Conservation (phyloP, 1,140 invertebrate species). For the Pseudachorutes palmiensis region DNA sequence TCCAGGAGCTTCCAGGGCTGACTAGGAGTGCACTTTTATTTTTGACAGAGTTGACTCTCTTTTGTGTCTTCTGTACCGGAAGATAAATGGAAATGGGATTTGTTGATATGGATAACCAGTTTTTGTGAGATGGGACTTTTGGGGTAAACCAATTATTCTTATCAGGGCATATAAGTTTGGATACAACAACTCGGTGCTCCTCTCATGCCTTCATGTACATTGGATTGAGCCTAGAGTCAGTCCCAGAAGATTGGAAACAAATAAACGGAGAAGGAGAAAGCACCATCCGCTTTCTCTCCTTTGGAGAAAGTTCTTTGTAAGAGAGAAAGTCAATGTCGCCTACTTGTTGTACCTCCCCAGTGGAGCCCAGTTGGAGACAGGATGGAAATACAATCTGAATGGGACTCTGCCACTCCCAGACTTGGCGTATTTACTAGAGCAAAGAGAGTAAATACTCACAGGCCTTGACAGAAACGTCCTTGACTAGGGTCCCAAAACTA, state of each 20-base stretch:
- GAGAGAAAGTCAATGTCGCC: neutral
- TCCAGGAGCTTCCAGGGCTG: too few species aligned
- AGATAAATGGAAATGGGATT: constrained; percentile 2
- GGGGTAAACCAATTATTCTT: neutral
- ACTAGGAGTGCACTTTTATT: neutral
- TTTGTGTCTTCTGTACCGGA: neutral
- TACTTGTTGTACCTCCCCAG: neutral
- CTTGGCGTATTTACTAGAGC: neutral
- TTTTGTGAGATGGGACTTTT: neutral
- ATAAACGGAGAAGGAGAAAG: too few species aligned
- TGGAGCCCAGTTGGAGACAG: neutral
- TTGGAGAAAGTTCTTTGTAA: neutral
- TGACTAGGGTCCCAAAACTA: constrained; percentile 36
- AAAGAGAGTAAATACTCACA: too few species aligned
- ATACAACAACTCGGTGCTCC: too few species aligned
- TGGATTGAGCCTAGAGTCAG: too few species aligned
- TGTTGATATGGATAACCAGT: neutral
- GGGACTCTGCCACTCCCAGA: neutral
- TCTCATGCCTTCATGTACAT: too few species aligned
- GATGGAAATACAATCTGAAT: neutral
- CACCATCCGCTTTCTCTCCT: neutral
- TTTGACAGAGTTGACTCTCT: neutral
- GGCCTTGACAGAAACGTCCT: neutral
- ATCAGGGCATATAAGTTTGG: too few species aligned
- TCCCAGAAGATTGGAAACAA: too few species aligned